Evolutionary conservation across 2,797 vertebrate species (phyloP).

Genomic region (Botia almorhae): DNA sequence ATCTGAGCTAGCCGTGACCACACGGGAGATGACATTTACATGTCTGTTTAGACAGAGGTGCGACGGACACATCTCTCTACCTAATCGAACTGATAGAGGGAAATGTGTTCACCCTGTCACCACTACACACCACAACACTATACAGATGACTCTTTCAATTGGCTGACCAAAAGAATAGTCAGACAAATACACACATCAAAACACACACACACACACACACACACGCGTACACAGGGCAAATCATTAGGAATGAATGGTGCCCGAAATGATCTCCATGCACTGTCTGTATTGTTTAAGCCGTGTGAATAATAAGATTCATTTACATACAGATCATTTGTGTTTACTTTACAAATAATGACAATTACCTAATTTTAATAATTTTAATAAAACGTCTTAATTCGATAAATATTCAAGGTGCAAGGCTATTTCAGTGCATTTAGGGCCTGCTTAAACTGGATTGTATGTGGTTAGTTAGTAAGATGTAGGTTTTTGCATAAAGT

Average conservation of each 20-base stretch:
- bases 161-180: not conserved
- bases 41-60: constrained; percentile 63
- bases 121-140: not conserved
- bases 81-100: constrained; percentile 58
- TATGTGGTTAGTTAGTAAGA: not conserved
- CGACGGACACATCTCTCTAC: constrained; percentile 56
- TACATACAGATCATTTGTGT: not conserved
- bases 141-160: constrained; percentile 19
- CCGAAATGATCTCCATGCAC: no score
- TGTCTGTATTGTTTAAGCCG: no score
- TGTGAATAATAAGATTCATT: not conserved
- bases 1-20: constrained; percentile 54
- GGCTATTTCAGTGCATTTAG: not conserved
- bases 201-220: no score
- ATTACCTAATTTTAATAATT: not conserved
- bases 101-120: constrained; percentile 50
- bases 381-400: no score
- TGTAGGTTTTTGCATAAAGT: no score
- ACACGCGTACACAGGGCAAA: not conserved
- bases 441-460: not conserved
- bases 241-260: not conserved
- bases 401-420: no score
- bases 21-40: constrained; percentile 65
- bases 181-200: constrained; percentile 19
- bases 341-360: not conserved